Percentiles rank a stretch among this genome's conserved stretches.
These are phyloP conservation scores for Dusona sp. DNA, from an alignment of 2,888 invertebrate genomes.

Conservation along the genomic window DNA sequence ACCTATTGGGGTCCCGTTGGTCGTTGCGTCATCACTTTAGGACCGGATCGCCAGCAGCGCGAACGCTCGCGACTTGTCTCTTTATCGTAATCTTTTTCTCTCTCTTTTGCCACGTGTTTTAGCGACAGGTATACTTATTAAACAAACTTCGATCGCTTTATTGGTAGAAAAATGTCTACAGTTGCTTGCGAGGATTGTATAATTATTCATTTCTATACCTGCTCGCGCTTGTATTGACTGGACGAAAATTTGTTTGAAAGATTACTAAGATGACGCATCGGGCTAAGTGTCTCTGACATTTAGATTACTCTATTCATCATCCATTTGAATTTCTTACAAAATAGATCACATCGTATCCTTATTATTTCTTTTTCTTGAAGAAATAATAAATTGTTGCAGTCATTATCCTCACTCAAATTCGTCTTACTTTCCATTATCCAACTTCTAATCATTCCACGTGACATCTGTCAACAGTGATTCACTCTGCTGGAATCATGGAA, in stretches of 20 bases:
- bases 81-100: constrained; percentile 33
- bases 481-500: constrained; percentile 9
- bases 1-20: constrained; percentile 84
- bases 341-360: not conserved
- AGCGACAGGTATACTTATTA: not conserved
- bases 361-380: not conserved
- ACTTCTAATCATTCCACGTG: constrained; percentile 22
- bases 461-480: constrained; percentile 37
- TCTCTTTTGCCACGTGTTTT: constrained; percentile 11
- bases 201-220: constrained; percentile 9
- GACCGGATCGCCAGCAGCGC: constrained; percentile 80
- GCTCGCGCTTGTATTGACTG: not conserved
- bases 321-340: not conserved
- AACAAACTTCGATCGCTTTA: not conserved
- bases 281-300: not conserved
- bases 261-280: constrained; percentile 6
- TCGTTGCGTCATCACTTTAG: constrained; percentile 84
- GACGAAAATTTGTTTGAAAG: not conserved
- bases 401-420: not conserved
- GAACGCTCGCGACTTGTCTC: constrained; percentile 71
- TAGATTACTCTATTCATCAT: not conserved
- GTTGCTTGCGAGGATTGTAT: not conserved
- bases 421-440: constrained; percentile 16
- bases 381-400: not conserved
- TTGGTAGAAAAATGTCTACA: not conserved